phyloP scores from a whole-genome alignment of 2,113 vertebrate species.

The Oreochromis aureus region DNA sequence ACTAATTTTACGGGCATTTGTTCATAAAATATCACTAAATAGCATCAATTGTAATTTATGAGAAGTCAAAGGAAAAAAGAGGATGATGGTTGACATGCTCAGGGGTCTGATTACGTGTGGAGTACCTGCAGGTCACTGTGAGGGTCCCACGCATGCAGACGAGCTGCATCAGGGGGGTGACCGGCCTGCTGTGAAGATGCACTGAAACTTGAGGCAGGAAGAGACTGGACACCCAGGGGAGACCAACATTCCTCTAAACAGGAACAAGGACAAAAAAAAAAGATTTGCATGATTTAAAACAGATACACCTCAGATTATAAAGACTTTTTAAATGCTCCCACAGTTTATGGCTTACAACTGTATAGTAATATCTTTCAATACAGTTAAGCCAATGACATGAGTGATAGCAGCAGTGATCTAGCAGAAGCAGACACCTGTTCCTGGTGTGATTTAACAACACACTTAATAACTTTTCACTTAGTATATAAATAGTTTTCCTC shows the following conservation, averaged over 20 bases:
- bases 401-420: not conserved
- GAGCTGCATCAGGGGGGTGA: conserved; percentile 61
- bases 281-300: not conserved
- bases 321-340: not conserved
- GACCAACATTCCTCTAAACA: conserved; percentile 77
- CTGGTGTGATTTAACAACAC: not conserved
- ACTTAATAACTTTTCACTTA: no score
- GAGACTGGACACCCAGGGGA: conserved; percentile 71
- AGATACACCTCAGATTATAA: not conserved
- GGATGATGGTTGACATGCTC: not conserved
- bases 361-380: not conserved
- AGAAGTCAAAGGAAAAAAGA: not conserved
- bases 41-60: accelerated
- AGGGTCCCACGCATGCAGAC: conserved; percentile 36
- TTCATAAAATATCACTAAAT: not conserved
- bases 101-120: not conserved
- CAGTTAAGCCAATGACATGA: not conserved
- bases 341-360: not conserved
- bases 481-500: not conserved
- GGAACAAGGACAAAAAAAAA: not conserved
- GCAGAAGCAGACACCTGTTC: not conserved
- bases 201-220: conserved; percentile 67
- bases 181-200: conserved; percentile 62
- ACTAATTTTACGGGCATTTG: not conserved
- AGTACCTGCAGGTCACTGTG: conserved; percentile 56